Base-by-base conservation (phyloP, 2,797 vertebrate species). In the Salmo trutta region DNA sequence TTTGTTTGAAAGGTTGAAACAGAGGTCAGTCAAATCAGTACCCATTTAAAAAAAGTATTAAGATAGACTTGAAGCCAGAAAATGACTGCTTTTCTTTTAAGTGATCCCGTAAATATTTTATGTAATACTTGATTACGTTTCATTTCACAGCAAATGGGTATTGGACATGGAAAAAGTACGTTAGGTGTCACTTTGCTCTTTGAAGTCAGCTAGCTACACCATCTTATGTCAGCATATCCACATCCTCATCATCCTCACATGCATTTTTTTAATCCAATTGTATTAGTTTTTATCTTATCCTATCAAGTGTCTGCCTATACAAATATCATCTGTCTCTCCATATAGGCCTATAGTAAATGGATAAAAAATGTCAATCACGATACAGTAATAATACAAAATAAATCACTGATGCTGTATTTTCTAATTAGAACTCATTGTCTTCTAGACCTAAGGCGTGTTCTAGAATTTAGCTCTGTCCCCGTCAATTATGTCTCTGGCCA, bases 41-140 rank as follows among this genome's bases (percentile, higher is more conserved):
- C 67, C 78, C 53, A 64, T 78, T 41, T 68, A 5, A n/a, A 73
- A 73, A 24, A 83, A 71, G 77, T 75, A 83, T 79, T 62, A 76
- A 56, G 52, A 36, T 70, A 24, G 1, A 76, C 27, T 76, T 89
- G 74, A 85, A 84, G 73, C 41, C 74, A 78, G 81, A 62, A 82
- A 85, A 82, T 78, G 69, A 66, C 73, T 29, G 56, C 68, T 47
- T 77, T 69, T 84, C 81, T 86, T 84, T 86, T 66, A 85, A 81
- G 82, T 75, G 81, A 79, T 80, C 78, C 78, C 71, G 83, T 86
- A 67, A 73, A 81, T 84, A 59, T 64, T 74, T 74, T n/a, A 59
- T 74, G 56, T 36, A 52, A 16, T 27, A 53, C 70, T 59, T 36
- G 71, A 73, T 56, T 27, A 56, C 27, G 1, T 33, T 73, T 29